phyloP scores from a whole-genome alignment of 2,113 vertebrate genomes.

The Drymodes brunneopygia region DNA sequence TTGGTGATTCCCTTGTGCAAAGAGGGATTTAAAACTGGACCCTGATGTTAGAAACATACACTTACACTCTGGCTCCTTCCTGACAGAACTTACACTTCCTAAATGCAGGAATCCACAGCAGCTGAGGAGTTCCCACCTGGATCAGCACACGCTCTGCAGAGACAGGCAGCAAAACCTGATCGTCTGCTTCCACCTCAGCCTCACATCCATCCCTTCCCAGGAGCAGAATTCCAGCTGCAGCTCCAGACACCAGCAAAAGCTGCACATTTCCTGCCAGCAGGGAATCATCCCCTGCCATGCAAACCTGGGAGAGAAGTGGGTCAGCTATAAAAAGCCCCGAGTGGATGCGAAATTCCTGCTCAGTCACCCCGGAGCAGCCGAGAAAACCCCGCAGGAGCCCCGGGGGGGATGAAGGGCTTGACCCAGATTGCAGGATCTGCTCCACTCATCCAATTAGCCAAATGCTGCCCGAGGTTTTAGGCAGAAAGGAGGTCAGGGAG shows the following conservation, averaged over 20 bases:
- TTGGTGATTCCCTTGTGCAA: not conserved
- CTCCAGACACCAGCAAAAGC: not conserved
- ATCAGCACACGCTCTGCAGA: not conserved
- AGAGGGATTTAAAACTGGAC: not conserved
- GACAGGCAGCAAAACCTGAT: not conserved
- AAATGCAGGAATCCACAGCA: not conserved
- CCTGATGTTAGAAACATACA: not conserved
- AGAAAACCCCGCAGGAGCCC: not conserved
- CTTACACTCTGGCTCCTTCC: not conserved
- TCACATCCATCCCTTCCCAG: rapidly evolving
- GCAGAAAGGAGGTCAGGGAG: not conserved
- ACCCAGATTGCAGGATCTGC: not conserved
- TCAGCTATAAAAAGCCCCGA: not conserved
- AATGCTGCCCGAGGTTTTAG: not conserved
- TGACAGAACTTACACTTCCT: not conserved
- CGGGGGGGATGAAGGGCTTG: not conserved
- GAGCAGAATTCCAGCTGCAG: not conserved
- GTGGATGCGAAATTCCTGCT: not conserved
- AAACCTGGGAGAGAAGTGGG: not conserved
- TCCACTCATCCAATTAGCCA: constrained; percentile 28
- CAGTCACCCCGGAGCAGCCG: not conserved
- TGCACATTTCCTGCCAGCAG: not conserved
- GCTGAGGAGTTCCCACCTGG: not conserved
- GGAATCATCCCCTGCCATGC: not conserved
- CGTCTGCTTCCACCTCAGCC: not conserved